Base-by-base conservation (phyloP, 2,113 vertebrate genomes). In the Nothobranchius furzeri region DNA sequence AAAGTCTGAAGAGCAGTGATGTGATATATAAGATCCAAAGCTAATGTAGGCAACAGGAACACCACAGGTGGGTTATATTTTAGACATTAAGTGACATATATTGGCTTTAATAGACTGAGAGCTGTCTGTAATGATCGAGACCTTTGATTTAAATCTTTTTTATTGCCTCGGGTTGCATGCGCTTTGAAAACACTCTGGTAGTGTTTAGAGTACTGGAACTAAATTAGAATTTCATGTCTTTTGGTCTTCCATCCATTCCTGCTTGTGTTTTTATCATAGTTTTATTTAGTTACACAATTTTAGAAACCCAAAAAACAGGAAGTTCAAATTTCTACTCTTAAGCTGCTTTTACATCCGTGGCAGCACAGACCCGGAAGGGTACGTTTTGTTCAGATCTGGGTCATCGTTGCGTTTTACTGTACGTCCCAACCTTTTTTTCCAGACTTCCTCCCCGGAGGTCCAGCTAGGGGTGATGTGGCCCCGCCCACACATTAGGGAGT, bases 21-120 rank as follows among this genome's bases (percentile, higher is more conserved):
- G 58, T 89, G 89, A 90, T 90, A 90, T 84, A 88, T 84, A 66
- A 75, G 50, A 58, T 50, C 62, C 46, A 45, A 59, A 75, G 84
- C 76, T 83, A 73, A 85, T 75, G 69, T 71, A 83, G 75, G 73
- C 73, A 82, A 79, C 84, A 85, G 64, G 51, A 83, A 85, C 46
- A 71, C 68, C 70, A 79, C 86, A 89, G 88, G 90, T 85, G 86
- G 85, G 79, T 56, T 70, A 80, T 90, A 87, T 85, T 79, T 89
- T 79, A 78, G 17, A 53, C 49, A 59, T 75, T 88, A 88, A 89
- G 87, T 91, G 85, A 79, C 82, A 79, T 81, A 64, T 85, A 87
- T 90, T 88, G 82, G 78, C 79, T 84, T 76, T 89, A 89, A 92
- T 88, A 86, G 90, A 89, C 68, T 72, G 82, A 84, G 57, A 86